Evolutionary conservation across 1,140 invertebrate genomes (phyloP), one percentile per base, ranked within the genome.

Genomic region (Gyrodactylus salaris): DNA sequence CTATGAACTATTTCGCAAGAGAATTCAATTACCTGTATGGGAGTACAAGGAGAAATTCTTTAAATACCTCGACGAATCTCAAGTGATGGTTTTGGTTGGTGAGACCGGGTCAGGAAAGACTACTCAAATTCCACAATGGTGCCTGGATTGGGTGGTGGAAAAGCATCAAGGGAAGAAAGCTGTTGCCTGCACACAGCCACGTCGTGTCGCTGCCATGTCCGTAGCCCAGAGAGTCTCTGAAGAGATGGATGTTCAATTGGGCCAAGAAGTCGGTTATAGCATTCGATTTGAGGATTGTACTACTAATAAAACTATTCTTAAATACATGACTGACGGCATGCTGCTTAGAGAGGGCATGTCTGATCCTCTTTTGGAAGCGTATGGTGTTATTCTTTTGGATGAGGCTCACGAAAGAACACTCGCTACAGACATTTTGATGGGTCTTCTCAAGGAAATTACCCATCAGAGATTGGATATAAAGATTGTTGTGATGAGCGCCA

Each of bases 241-340:
- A 80, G 95, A 99, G 84, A 96, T 98, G 92, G 95, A 98, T 82
- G 92, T 97, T 0, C 85, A 84, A 54, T 82, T 98, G 23, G 94
- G 94, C 16, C 89, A 94, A 81, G 89, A 99, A 85, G 95, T 99
- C 21, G 95, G 95, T 74, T 99, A 99, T 80, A 94, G 88, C 77
- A 99, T 99, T 77, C 87, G 95, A 84, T 99, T 99, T 80, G 95
- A 99, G 83, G 95, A 99, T 82, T 99, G 93, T 78, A 94, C 92
- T 23, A 91, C 89, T 20, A 84, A 89, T 0, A 91, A 89, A 80
- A 99, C 95, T 0, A 82, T 96, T 68, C 79, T 88, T 1, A 88
- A 87, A 84, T 86, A 82, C 79, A 80, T 76, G 70, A 24, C 21
- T 25, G 25, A 24, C 7, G 21, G 7, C 1, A 99, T 99, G 94